Percentiles rank a stretch among this genome's conserved stretches.
Conservation (phyloP, 2,113 vertebrate species). For the Semicossyphus pulcher region DNA sequence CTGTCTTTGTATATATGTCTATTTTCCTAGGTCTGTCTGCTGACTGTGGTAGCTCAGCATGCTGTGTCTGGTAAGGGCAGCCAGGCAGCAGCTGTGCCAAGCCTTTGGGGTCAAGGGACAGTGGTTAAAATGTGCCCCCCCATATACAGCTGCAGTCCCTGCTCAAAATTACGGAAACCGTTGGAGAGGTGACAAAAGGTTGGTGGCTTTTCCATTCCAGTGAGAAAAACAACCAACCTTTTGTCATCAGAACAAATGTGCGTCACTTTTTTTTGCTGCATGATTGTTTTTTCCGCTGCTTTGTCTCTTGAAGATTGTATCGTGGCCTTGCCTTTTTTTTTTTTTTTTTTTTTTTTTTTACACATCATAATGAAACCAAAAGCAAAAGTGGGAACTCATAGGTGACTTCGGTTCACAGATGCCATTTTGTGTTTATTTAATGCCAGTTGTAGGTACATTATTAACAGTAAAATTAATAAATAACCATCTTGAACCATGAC, state of each 20-base stretch:
- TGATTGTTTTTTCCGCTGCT: conserved; percentile 11
- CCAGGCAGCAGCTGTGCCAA: conserved; percentile 80
- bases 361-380: not conserved
- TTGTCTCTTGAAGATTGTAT: not conserved
- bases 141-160: conserved; percentile 66
- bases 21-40: conserved; percentile 76
- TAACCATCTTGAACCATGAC: not conserved
- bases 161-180: conserved; percentile 73
- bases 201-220: conserved; percentile 84
- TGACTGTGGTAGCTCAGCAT: conserved; percentile 78
- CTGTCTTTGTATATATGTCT: conserved; percentile 59
- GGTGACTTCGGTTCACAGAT: too few species aligned
- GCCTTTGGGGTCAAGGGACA: conserved; percentile 76
- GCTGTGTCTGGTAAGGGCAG: conserved; percentile 83
- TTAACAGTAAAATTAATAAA: not conserved
- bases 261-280: not conserved
- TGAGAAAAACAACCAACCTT: conserved; percentile 86
- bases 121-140: conserved; percentile 76
- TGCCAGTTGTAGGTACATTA: not conserved
- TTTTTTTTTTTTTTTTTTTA: not conserved
- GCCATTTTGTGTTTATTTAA: not conserved
- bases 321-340: too few species aligned
- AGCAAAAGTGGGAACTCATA: not conserved
- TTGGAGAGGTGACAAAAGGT: conserved; percentile 87
- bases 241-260: conserved; percentile 75